These are phyloP conservation scores for Macroramphosus scolopax DNA, from an alignment of 2,797 vertebrate species.

Conservation along the genomic window DNA sequence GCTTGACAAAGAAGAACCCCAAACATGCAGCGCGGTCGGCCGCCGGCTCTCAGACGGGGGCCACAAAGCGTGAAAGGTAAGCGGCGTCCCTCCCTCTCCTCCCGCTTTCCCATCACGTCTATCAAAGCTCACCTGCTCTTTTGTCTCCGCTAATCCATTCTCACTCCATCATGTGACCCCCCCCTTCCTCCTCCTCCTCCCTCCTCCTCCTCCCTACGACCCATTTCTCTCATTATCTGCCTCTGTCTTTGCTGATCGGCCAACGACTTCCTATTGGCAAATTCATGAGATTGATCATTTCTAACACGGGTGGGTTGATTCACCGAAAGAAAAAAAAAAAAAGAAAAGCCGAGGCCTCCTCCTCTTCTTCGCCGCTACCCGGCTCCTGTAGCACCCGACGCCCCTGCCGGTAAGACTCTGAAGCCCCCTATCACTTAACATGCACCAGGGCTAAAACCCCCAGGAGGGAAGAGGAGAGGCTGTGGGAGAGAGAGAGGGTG, in stretches of 20 bases:
- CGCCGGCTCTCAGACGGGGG: slow-evolving; percentile 51
- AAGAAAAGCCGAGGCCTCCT: background rate
- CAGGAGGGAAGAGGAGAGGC: slow-evolving; percentile 46
- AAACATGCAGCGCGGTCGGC: slow-evolving; percentile 63
- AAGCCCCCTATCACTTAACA: slow-evolving; percentile 71
- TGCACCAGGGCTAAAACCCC: slow-evolving; percentile 67
- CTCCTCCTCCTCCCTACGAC: background rate
- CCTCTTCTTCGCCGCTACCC: slow-evolving; percentile 7
- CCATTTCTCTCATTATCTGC: slow-evolving; percentile 55
- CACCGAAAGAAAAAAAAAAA: slow-evolving; percentile 37
- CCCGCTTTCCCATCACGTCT: no score
- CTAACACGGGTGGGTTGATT: slow-evolving; percentile 59
- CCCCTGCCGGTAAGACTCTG: slow-evolving; percentile 52
- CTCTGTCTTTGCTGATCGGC: slow-evolving; percentile 52
- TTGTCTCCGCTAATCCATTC: slow-evolving; percentile 51
- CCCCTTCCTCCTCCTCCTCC: background rate
- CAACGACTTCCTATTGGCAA: slow-evolving; percentile 61
- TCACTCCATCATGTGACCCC: slow-evolving; percentile 31
- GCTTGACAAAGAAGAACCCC: slow-evolving; percentile 62
- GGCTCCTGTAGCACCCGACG: slow-evolving; percentile 47
- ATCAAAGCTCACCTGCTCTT: slow-evolving; percentile 61
- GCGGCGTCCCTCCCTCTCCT: no score
- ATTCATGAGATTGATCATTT: slow-evolving; percentile 71
- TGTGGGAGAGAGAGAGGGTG: slow-evolving; percentile 44
- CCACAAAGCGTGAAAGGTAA: slow-evolving; percentile 60